Percentiles rank a stretch among this genome's conserved stretches.
These are phyloP conservation scores for Sinocyclocheilus grahami DNA, from an alignment of 2,113 vertebrate genomes.

Conservation along the genomic window DNA sequence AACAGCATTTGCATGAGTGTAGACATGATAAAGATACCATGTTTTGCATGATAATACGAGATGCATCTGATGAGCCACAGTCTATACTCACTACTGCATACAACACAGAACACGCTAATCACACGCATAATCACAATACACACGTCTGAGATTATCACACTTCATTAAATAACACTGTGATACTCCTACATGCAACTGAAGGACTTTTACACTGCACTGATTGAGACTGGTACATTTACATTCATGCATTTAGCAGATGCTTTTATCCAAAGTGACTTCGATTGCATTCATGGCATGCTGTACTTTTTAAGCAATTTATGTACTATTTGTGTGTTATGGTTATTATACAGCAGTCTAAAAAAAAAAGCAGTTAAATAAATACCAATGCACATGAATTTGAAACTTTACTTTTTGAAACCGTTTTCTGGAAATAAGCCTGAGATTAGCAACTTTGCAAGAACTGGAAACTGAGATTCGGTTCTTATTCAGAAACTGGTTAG, in stretches of 20 bases:
- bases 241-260: too few relatives aligned
- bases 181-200: neutral
- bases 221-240: too few relatives aligned
- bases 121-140: too few relatives aligned
- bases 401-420: neutral
- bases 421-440: neutral
- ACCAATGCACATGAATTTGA: neutral
- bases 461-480: too few relatives aligned
- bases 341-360: neutral
- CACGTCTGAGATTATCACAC: neutral
- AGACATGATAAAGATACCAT: conserved; percentile 31
- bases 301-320: neutral
- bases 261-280: too few relatives aligned
- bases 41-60: conserved; percentile 54
- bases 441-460: too few relatives aligned
- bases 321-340: neutral
- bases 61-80: neutral
- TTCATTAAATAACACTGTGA: neutral
- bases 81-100: too few relatives aligned
- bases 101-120: too few relatives aligned
- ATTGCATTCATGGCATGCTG: neutral
- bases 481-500: too few relatives aligned
- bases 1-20: conserved; percentile 51
- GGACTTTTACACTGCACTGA: too few relatives aligned
- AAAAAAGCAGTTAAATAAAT: neutral